Conservation (phyloP, 2,797 vertebrate genomes). For the Falco berigora region DNA sequence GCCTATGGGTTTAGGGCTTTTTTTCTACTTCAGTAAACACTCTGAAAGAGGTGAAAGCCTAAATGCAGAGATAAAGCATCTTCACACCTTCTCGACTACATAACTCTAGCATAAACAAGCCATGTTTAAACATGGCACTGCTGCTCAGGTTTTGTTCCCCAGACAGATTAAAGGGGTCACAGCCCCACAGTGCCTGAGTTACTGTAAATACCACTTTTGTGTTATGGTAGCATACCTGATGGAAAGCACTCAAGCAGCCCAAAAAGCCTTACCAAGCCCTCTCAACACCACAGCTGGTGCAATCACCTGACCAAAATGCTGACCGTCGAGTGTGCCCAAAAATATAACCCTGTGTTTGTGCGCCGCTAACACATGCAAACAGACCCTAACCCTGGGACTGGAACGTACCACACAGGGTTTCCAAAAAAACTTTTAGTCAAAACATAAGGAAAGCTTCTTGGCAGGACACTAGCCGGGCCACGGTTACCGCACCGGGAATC, state of each 20-base stretch:
- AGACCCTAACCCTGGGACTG: background rate
- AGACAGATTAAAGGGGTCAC: background rate
- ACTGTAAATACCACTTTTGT: background rate
- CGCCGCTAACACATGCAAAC: rapidly evolving
- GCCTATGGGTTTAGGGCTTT: background rate
- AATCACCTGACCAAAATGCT: background rate
- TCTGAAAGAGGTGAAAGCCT: background rate
- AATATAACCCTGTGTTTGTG: rapidly evolving
- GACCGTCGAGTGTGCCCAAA: background rate
- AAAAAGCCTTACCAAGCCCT: background rate
- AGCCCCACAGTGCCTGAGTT: rapidly evolving
- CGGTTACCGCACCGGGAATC: background rate
- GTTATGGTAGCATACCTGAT: rapidly evolving
- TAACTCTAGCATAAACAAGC: background rate
- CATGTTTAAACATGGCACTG: rapidly evolving
- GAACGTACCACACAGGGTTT: background rate
- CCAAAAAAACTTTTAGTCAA: too few relatives aligned
- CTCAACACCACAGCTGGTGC: background rate
- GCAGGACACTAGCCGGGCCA: rapidly evolving
- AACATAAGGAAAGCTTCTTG: rapidly evolving
- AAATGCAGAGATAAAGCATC: background rate
- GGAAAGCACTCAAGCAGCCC: background rate
- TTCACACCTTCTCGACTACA: background rate
- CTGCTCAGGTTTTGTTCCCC: background rate
- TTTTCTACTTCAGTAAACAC: background rate